Evolutionary conservation across 2,113 vertebrate species (phyloP).

Genomic region (Dolichallabes microphthalmus): DNA sequence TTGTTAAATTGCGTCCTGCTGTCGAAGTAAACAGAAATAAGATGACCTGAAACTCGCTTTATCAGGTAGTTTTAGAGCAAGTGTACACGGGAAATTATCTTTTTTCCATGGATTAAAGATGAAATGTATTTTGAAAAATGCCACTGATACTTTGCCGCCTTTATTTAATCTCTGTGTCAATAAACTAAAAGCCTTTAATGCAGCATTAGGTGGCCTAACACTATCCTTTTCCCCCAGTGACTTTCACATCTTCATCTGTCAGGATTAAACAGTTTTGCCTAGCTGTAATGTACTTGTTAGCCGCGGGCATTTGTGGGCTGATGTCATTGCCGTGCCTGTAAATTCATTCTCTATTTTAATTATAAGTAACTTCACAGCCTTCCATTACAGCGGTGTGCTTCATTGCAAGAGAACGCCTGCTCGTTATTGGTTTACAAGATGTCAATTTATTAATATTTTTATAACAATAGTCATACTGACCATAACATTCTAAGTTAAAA

Average conservation of each 20-base stretch:
- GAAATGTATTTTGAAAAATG: neutral
- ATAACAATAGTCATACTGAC: constrained; percentile 19
- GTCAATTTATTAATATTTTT: constrained; percentile 43
- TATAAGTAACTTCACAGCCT: constrained; percentile 7
- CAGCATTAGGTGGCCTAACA: neutral
- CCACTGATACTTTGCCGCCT: neutral
- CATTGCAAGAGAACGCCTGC: constrained; percentile 19
- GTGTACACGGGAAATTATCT: neutral
- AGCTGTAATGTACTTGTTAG: constrained; percentile 45
- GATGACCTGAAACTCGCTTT: neutral
- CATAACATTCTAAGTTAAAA: neutral
- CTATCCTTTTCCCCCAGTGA: neutral
- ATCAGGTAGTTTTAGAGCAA: neutral
- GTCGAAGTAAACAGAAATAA: neutral
- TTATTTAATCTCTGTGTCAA: neutral
- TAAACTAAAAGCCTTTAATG: neutral
- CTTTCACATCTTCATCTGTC: constrained; percentile 36
- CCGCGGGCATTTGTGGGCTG: constrained; percentile 9
- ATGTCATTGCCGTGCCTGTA: constrained; percentile 37
- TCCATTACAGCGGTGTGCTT: constrained; percentile 37
- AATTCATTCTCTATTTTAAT: constrained; percentile 19
- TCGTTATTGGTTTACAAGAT: neutral
- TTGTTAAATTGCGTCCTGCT: neutral
- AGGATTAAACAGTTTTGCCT: constrained; percentile 6
- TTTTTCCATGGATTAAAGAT: neutral